Percentiles rank a stretch among this genome's conserved stretches.
Conservation (phyloP, 2,113 vertebrate genomes). For the Sisor rabdophorus region DNA sequence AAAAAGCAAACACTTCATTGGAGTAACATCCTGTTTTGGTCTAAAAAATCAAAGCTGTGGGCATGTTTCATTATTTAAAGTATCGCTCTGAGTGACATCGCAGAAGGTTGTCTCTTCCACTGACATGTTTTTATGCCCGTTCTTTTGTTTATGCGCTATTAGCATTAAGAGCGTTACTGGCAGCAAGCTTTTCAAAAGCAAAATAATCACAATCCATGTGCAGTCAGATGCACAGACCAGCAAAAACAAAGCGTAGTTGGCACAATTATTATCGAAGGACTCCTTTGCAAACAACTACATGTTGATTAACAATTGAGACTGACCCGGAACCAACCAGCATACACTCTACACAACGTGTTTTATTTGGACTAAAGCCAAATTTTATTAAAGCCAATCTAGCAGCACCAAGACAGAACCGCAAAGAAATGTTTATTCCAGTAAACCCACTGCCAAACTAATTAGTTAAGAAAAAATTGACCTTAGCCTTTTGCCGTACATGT, state of each 20-base stretch:
- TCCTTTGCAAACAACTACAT: background rate
- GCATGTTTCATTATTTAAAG: slow-evolving; percentile 31
- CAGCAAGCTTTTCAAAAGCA: slow-evolving; percentile 10
- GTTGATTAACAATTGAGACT: background rate
- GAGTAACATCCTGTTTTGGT: slow-evolving; percentile 1
- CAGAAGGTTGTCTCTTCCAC: slow-evolving; percentile 8
- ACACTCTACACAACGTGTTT: background rate
- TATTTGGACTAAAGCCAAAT: background rate
- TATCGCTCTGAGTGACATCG: slow-evolving; percentile 5
- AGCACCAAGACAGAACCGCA: background rate
- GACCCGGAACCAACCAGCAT: background rate
- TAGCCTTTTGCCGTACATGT: background rate
- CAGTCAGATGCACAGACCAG: background rate
- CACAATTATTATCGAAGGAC: background rate
- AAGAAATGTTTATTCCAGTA: background rate
- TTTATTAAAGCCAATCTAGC: background rate
- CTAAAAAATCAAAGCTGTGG: slow-evolving; percentile 1
- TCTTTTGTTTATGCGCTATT: slow-evolving; percentile 14
- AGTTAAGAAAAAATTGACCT: background rate
- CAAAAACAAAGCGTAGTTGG: background rate
- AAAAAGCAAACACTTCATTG: slow-evolving; percentile 24
- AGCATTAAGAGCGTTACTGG: slow-evolving; percentile 42
- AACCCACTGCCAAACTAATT: background rate
- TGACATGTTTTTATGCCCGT: background rate
- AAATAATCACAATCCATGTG: background rate